These are phyloP conservation scores for Phaethon lepturus DNA, from an alignment of 2,113 vertebrate genomes.

Conservation along the genomic window DNA sequence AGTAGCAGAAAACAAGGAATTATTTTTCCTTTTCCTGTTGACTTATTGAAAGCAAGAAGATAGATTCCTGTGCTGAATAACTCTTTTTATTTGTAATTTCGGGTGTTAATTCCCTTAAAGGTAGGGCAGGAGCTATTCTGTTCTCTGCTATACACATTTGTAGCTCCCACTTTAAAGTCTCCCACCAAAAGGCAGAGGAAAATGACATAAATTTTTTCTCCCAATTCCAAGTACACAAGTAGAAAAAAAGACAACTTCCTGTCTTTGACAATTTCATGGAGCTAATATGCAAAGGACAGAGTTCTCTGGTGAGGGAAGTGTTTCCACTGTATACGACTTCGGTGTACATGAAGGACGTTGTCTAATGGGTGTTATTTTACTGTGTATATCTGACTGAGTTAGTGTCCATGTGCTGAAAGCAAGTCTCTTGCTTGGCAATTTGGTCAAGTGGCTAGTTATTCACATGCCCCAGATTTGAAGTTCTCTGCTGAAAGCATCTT, in stretches of 20 bases:
- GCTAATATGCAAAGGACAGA: neutral
- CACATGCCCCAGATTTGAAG: neutral
- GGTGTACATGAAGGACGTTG: neutral
- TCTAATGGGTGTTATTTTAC: neutral
- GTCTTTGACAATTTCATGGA: fast-evolving
- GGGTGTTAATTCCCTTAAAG: neutral
- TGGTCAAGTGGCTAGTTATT: neutral
- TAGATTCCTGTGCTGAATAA: neutral
- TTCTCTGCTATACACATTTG: neutral
- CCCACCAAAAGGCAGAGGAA: neutral
- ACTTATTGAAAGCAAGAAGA: neutral
- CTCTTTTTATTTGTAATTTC: neutral
- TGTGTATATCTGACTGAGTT: neutral
- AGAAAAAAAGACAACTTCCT: neutral
- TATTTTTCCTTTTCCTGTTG: neutral
- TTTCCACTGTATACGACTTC: neutral
- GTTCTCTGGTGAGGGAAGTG: neutral
- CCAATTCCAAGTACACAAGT: neutral
- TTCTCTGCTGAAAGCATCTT: neutral
- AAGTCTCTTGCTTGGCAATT: neutral
- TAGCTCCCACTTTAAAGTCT: neutral
- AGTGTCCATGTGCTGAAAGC: neutral
- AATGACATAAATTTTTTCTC: neutral
- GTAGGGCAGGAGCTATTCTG: neutral
- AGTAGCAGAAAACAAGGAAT: neutral